phyloP scores from a whole-genome alignment of 2,888 invertebrate species.

The Tachina lurida region DNA sequence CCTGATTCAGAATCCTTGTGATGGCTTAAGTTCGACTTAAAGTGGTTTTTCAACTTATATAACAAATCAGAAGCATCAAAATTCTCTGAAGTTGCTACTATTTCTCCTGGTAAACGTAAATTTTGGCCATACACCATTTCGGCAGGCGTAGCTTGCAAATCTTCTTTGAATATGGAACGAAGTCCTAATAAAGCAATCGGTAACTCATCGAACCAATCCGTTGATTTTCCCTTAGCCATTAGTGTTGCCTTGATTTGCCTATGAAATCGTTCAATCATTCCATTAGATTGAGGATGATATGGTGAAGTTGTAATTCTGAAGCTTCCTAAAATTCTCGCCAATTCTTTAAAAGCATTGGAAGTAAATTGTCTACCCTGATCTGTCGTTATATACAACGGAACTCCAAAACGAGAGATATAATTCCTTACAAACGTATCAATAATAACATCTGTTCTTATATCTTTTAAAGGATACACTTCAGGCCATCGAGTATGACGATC shows the following conservation, averaged over 20 bases:
- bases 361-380: slow-evolving; percentile 5
- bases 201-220: slow-evolving; percentile 1
- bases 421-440: neutral
- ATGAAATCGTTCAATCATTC: slow-evolving; percentile 8
- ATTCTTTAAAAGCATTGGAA: slow-evolving; percentile 12
- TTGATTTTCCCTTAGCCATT: neutral
- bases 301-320: slow-evolving; percentile 30
- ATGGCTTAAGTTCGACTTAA: slow-evolving; percentile 16
- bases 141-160: neutral
- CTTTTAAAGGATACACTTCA: too few species aligned
- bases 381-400: neutral
- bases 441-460: too few species aligned
- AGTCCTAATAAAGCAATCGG: slow-evolving; percentile 3
- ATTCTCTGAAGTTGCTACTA: neutral
- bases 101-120: slow-evolving; percentile 5
- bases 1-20: slow-evolving; percentile 5
- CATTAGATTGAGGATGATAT: slow-evolving; percentile 19
- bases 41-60: slow-evolving; percentile 13
- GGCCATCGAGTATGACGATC: too few species aligned
- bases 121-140: too few species aligned
- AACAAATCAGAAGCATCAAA: slow-evolving; percentile 25
- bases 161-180: slow-evolving; percentile 1
- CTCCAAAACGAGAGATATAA: neutral
- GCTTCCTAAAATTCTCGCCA: neutral
- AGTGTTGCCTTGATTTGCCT: neutral